These are phyloP conservation scores for Chrysochloris asiatica DNA, from an alignment of 2,113 vertebrate genomes.

Conservation along the genomic window DNA sequence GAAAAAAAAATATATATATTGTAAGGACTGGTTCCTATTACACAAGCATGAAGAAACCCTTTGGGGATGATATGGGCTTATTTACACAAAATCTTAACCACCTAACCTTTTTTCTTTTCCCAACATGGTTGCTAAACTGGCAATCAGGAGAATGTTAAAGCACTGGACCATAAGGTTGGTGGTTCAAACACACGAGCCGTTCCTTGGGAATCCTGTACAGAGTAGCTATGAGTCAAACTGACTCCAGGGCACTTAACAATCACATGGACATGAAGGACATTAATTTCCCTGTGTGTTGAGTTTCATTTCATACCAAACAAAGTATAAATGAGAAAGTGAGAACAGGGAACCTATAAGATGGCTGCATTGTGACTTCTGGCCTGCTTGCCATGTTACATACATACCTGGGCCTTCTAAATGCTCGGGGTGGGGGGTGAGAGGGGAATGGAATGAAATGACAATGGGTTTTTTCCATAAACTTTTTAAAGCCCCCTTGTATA, in stretches of 20 bases:
- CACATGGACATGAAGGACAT: background rate
- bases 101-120: background rate
- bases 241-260: no score
- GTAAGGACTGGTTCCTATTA: background rate
- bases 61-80: background rate
- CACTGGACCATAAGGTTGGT: no score
- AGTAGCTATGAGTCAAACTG: no score
- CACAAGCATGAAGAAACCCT: background rate
- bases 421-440: no score
- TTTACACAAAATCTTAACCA: background rate
- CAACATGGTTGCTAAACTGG: background rate
- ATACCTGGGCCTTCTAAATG: no score
- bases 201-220: no score
- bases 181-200: no score
- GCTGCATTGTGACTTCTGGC: background rate
- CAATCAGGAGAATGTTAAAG: background rate
- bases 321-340: background rate
- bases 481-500: no score
- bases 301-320: background rate
- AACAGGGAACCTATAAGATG: background rate
- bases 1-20: no score
- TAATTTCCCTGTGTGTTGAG: background rate
- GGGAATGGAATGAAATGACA: no score
- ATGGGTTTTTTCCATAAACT: no score
- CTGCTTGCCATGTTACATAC: no score